phyloP scores from a whole-genome alignment of 1,140 invertebrate genomes.

The Anadara kagoshimensis region DNA sequence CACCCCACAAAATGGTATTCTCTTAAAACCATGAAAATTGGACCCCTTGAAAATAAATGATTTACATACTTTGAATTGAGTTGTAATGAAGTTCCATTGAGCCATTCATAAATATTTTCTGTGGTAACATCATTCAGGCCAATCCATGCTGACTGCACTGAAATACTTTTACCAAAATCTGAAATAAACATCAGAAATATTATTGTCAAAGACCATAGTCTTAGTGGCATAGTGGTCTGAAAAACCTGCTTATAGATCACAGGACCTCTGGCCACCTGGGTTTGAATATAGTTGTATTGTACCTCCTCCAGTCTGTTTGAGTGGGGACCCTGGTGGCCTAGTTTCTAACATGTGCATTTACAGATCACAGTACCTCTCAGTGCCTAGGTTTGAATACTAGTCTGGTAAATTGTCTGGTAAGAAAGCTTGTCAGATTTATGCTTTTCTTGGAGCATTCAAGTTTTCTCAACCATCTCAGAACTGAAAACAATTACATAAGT shows the following conservation, averaged over 20 bases:
- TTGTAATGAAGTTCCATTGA: conserved; percentile 1
- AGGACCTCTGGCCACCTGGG: background rate
- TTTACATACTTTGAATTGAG: no score
- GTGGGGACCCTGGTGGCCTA: background rate
- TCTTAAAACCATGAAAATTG: no score
- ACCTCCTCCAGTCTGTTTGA: background rate
- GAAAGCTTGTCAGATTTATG: no score
- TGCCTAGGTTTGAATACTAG: background rate
- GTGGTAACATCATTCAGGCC: conserved; percentile 34
- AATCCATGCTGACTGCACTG: conserved; percentile 26
- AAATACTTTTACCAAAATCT: conserved; percentile 9
- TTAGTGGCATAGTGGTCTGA: background rate
- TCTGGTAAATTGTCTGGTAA: no score
- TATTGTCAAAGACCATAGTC: background rate
- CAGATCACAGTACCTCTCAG: no score
- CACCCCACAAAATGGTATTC: no score
- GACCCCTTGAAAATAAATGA: no score
- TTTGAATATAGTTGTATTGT: background rate
- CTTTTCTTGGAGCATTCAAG: no score
- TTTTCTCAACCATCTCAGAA: no score
- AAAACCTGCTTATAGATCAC: background rate
- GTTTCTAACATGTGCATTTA: background rate
- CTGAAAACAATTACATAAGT: no score
- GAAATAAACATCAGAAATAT: conserved; percentile 1
- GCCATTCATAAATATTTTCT: conserved; percentile 28